Base-by-base conservation (phyloP, 2,113 vertebrate genomes). In the Aythya baeri region DNA sequence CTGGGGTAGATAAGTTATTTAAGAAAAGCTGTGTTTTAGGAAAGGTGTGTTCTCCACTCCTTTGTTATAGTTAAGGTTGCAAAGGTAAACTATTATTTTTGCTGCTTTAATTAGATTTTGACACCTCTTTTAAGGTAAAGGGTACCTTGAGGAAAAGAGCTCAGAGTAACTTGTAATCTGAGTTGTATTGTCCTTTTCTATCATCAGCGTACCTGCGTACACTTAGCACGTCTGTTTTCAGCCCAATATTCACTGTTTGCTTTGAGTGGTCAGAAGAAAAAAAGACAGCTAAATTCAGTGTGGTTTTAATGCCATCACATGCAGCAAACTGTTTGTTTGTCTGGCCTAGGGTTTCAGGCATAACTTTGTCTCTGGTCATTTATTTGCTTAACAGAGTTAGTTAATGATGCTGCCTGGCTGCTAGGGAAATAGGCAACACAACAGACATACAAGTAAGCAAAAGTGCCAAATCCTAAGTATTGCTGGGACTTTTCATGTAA, bases 11-110 rank as follows among this genome's bases (percentile, higher is more conserved):
- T 50, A 25, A 22, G 57, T 54, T 74, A 26, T 21, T 43, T n/a
- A 70, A 55, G 73, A 71, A 78, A 31, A 66, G 20, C 57, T 79
- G 32, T 44, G 27, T 13, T 17, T 4, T 6, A 22, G 36, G 49
- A 23, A 58, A 44, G 25, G 50, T 46, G 1, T 25, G 54, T 13
- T 29, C 7, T 59, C 7, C 0, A 0, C 22, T 29, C 5, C 20
- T 36, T 21, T 41, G 9, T 21, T 68, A 67, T 62, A n/a, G 21
- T 72, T 59, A 34, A 65, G 62, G 32, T 63, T 43, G 21, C 13
- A 74, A 41, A 55, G 77, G 74, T 84, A 61, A 62, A 46, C 4
- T 29, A 25, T 10, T 44, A 0, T 54, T 86, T 83, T 46, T 83
- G 25, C 55, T 66, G 11, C 4, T 71, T 80, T 71, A n/a, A 15